Conservation (phyloP, 1,140 invertebrate genomes). For the Capitella teleta region DNA sequence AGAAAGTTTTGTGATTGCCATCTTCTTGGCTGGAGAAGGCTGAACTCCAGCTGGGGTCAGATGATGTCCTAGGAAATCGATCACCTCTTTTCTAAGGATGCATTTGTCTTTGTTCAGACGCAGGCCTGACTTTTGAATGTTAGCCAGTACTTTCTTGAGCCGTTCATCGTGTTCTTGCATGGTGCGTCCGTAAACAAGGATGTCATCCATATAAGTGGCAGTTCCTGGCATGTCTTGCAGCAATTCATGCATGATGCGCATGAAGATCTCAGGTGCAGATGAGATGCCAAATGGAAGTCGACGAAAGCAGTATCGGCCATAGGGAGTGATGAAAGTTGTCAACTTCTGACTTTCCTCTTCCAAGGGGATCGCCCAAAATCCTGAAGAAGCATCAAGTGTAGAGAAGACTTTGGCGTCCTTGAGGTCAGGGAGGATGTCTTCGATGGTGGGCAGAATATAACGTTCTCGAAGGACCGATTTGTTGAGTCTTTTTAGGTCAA, state of each 20-base stretch:
- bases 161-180: not conserved
- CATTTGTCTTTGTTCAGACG: conserved; percentile 3
- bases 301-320: conserved; percentile 14
- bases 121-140: not conserved
- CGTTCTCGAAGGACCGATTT: conserved; percentile 9
- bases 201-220: conserved; percentile 10
- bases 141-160: not conserved
- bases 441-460: too few relatives aligned
- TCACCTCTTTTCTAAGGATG: not conserved
- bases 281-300: conserved; percentile 14
- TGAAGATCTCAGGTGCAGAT: conserved; percentile 14
- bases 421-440: conserved; percentile 14
- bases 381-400: conserved; percentile 1
- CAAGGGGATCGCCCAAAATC: not conserved
- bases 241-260: conserved; percentile 7
- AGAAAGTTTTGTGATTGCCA: too few relatives aligned
- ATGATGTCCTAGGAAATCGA: too few relatives aligned
- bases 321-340: conserved; percentile 20
- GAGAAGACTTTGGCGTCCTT: not conserved
- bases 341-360: conserved; percentile 9
- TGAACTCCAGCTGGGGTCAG: too few relatives aligned
- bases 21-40: too few relatives aligned
- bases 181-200: not conserved
- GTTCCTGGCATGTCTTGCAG: conserved; percentile 6
- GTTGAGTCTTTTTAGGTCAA: conserved; percentile 16